Evolutionary conservation across 2,888 invertebrate genomes (phyloP), one percentile per base, ranked within the genome.

Genomic region (Lampropteryx suffumata): DNA sequence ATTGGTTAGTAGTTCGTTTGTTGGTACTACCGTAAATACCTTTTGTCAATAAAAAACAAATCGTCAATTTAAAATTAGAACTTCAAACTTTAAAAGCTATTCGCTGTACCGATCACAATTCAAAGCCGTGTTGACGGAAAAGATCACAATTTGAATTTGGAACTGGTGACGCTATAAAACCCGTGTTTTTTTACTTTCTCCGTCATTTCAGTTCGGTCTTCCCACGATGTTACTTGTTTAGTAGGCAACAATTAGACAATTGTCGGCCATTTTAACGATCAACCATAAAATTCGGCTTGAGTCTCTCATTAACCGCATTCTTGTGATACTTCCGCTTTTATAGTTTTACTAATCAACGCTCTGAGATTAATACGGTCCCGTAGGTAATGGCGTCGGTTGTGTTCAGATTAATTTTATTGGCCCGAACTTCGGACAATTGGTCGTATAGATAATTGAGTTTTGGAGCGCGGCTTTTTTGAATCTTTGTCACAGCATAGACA

Each of bases 331-430:
- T 89, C 89, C 88, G 86, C 85, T 85, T 89, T 90, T 89, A 90
- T 89, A 90, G 89, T 88, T 88, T 87, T 84, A 88, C 87, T 89
- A 89, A 89, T 89, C 89, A 89, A 89, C 86, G 85, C 83, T 76
- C 65, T 43, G 76, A 88, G 87, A 87, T 89, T 88, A 88, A 87
- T 89, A 79, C 79, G 78, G 84, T 81, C 79, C 71, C 73, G 76
- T 76, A 76, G 70, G 84, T 88, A 86, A 87, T 88, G 83, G 88
- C 79, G 81, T 84, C 69, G 82, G 82, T 71, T 76, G 76, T 76
- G 78, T 79, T 69, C 70, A 83, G 84, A 85, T 88, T 86, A 86
- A 83, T 84, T 88, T 88, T 88, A 87, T 88, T 86, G 82, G 77
- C 71, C 73, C 76, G 73, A 63, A 61, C 69, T 70, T 74, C 72